Evolutionary conservation across 2,888 invertebrate genomes (phyloP).

Genomic region (Eupithecia vulgata): DNA sequence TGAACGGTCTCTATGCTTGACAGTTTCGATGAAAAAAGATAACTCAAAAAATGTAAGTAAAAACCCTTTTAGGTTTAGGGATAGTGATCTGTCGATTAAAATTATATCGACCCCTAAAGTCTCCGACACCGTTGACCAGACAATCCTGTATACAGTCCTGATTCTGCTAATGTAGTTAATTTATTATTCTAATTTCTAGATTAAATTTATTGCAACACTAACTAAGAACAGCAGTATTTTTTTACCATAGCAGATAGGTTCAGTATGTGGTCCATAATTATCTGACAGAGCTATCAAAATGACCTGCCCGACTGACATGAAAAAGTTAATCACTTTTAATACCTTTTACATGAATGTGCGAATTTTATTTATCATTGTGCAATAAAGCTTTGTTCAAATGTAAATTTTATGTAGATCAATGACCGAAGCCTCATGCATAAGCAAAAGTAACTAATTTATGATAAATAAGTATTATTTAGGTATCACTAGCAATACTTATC

Average conservation of each 20-base stretch:
- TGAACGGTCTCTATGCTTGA: too few relatives aligned
- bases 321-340: not conserved
- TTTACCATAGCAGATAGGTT: not conserved
- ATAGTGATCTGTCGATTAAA: too few relatives aligned
- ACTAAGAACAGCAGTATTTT: not conserved
- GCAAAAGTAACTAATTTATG: not conserved
- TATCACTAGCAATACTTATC: not conserved
- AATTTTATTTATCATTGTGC: not conserved
- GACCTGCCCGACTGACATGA: not conserved
- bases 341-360: not conserved
- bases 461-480: not conserved
- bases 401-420: conserved; percentile 3
- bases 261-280: not conserved
- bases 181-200: too few relatives aligned
- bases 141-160: not conserved
- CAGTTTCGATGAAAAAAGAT: too few relatives aligned
- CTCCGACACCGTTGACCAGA: too few relatives aligned
- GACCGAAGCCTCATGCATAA: conserved; percentile 6
- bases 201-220: not conserved
- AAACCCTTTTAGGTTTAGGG: too few relatives aligned
- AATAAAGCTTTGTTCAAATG: not conserved
- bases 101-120: too few relatives aligned
- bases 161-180: too few relatives aligned
- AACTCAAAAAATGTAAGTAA: too few relatives aligned
- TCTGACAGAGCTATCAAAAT: not conserved